These are phyloP conservation scores for Battus philenor DNA, from an alignment of 1,140 invertebrate genomes.

Conservation along the genomic window DNA sequence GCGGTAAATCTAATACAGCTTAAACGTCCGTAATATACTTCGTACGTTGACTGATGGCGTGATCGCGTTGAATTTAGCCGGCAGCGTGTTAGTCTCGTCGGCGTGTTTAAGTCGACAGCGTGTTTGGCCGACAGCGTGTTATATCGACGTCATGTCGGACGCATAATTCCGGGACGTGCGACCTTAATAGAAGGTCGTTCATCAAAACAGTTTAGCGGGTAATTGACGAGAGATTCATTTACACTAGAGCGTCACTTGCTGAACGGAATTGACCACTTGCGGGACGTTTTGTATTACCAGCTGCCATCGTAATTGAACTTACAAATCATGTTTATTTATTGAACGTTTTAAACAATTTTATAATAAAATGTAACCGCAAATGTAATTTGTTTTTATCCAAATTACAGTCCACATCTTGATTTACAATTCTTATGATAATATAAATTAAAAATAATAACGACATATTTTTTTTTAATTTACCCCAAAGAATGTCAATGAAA, in stretches of 20 bases:
- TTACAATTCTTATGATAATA: too few species aligned
- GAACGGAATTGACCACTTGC: slow-evolving; percentile 9
- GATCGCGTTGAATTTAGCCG: slow-evolving; percentile 12
- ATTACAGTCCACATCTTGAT: too few species aligned
- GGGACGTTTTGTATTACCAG: neutral
- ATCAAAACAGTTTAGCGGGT: slow-evolving; percentile 4
- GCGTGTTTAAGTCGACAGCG: slow-evolving; percentile 15
- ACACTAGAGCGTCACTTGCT: slow-evolving; percentile 4
- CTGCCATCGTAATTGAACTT: too few species aligned
- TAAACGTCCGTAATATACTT: slow-evolving; percentile 10
- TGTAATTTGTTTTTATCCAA: too few species aligned
- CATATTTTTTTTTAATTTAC: too few species aligned
- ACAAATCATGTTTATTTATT: too few species aligned
- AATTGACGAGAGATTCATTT: slow-evolving; percentile 12
- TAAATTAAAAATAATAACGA: too few species aligned
- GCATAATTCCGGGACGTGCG: slow-evolving; percentile 16
- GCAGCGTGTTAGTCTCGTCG: slow-evolving; percentile 12
- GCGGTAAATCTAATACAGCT: slow-evolving; percentile 12
- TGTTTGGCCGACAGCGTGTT: too few species aligned
- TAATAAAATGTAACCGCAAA: too few species aligned
- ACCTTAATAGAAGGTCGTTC: slow-evolving; percentile 13
- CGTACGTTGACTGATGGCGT: slow-evolving; percentile 7
- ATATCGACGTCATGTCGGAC: slow-evolving; percentile 12
- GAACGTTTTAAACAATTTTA: too few species aligned
- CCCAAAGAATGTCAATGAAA: too few species aligned